phyloP scores from a whole-genome alignment of 2,888 invertebrate species.

The Caenorhabditis parvicauda region DNA sequence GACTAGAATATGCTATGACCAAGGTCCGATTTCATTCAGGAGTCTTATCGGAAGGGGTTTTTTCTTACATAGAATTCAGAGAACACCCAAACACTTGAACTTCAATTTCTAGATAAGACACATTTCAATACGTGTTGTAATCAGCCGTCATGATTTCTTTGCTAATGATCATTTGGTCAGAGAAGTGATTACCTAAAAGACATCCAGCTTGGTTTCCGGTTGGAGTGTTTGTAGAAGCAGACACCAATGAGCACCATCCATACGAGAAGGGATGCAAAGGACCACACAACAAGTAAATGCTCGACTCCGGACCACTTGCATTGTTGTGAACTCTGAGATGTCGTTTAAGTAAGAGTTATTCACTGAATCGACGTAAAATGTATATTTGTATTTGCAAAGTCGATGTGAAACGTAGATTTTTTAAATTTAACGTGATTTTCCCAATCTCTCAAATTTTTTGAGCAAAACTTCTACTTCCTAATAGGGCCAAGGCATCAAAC shows the following conservation, averaged over 20 bases:
- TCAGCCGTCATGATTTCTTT: no score
- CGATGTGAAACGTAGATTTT: no score
- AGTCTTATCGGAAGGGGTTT: not conserved
- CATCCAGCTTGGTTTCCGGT: conserved; percentile 28
- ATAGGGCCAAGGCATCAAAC: no score
- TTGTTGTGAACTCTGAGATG: conserved; percentile 13
- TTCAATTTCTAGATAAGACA: not conserved
- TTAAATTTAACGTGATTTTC: no score
- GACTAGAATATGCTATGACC: no score
- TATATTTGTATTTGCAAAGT: no score
- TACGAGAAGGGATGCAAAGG: conserved; percentile 34
- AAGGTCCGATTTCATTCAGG: no score
- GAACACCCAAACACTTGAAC: not conserved
- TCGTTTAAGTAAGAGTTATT: no score
- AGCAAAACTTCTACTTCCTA: no score
- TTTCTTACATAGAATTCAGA: not conserved
- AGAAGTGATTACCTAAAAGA: conserved; percentile 17
- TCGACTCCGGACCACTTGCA: conserved; percentile 39
- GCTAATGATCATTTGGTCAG: not conserved
- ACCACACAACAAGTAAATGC: conserved; percentile 39
- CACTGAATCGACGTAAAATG: no score
- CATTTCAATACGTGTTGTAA: not conserved
- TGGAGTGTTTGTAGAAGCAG: conserved; percentile 28
- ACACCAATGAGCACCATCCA: conserved; percentile 34
- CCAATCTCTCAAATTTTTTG: no score